Evolutionary conservation across 2,797 vertebrate species (phyloP).

Genomic region (Schizothorax lantsangensis): DNA sequence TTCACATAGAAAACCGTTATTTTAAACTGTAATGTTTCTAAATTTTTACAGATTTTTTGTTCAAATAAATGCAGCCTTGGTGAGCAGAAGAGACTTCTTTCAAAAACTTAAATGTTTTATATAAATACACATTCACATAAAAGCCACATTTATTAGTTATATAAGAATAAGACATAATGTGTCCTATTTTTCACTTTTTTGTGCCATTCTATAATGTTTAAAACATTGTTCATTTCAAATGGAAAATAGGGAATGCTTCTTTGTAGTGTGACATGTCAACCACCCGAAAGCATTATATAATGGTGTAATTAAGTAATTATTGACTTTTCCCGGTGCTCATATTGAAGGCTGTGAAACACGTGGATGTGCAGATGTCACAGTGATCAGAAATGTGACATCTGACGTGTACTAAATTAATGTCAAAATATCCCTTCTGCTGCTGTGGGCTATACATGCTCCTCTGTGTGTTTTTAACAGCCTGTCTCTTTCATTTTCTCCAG

Average conservation of each 20-base stretch:
- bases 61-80: background rate
- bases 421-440: background rate
- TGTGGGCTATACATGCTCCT: background rate
- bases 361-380: background rate
- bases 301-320: background rate
- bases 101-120: background rate
- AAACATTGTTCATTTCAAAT: background rate
- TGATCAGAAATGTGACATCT: background rate
- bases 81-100: background rate
- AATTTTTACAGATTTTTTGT: background rate
- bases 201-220: background rate
- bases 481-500: constrained; percentile 62
- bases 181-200: background rate
- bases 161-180: background rate
- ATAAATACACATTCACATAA: background rate
- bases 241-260: background rate
- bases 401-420: background rate
- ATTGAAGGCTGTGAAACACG: background rate
- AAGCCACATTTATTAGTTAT: background rate
- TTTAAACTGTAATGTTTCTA: background rate
- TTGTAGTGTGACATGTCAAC: background rate
- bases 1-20: background rate
- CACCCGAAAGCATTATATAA: background rate
- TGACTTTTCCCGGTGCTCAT: background rate
- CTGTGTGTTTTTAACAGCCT: background rate